Evolutionary conservation across 92 coral and sea anemone genomes (phyloP), one percentile per base, ranked within the genome.

Genomic region (Ricordea florida): DNA sequence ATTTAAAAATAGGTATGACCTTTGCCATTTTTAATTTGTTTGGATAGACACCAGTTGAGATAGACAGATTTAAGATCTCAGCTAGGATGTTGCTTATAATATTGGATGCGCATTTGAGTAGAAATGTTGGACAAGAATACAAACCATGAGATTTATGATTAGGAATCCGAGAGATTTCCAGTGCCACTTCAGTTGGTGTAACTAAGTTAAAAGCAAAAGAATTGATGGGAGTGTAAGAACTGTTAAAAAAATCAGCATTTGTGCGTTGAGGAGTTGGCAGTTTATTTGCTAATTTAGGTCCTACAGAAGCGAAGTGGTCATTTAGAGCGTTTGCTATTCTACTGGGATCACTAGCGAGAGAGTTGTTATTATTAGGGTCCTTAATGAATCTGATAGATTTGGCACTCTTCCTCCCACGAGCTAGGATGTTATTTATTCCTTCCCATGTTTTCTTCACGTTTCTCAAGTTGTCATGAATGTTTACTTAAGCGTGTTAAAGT

Each of bases 241-340:
- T 24, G 14, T 27, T 21, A 36, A 72, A n/a, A 41, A 40, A 72
- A 15, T 72, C 80, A 4, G 45, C 28, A 26, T 56, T 56, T 7
- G 61, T 20, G 28, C 22, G 36, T 68, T 66, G 26, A 18, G 76
- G 55, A n/a, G n/a, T n/a, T 30, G 63, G 72, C 24, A 69, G 60
- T 33, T 69, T 58, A 56, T 18, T 40, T 13, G 63, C 69, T 49
- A 81, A 51, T 23, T 71, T 72, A n/a, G 36, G 31, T 5, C 87
- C 87, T 22, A 81, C 49, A 6, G 80, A 13, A 35, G 80, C 75
- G 53, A 81, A 81, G 40, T 81, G 81, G 2, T 81, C 72, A 10
- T 81, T 81, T 23, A 81, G 23, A 10, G 63, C 51, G 40, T 71
- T 30, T 2, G 80, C 23, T 34, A 81, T 60, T 25, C 55, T 33